phyloP scores from a whole-genome alignment of 53 echinoderm and acorn worm genomes.

The Zoroaster sp. region DNA sequence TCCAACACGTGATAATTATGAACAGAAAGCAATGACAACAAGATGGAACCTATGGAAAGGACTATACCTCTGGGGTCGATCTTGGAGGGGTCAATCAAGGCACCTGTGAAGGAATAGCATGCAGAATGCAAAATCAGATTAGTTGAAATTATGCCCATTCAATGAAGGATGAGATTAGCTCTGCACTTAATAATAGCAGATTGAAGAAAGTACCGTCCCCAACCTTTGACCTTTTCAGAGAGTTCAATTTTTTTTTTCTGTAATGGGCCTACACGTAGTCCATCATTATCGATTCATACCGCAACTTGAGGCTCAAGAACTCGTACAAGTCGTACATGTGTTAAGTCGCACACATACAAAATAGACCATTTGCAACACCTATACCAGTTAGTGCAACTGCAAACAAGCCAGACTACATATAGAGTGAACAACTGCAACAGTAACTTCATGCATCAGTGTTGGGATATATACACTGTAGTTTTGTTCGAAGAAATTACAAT shows the following conservation, averaged over 20 bases:
- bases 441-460: too few species aligned
- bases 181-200: too few species aligned
- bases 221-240: background rate
- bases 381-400: too few species aligned
- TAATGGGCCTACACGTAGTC: too few species aligned
- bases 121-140: constrained; percentile 58
- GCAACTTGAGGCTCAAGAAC: too few species aligned
- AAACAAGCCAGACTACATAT: too few species aligned
- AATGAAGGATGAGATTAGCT: constrained; percentile 13
- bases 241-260: background rate
- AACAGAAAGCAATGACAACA: background rate
- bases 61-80: constrained; percentile 92
- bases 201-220: background rate
- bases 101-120: constrained; percentile 68
- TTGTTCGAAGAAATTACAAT: background rate
- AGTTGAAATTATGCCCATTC: constrained; percentile 16
- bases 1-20: background rate
- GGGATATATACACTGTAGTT: too few species aligned
- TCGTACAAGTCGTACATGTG: too few species aligned
- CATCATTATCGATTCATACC: too few species aligned
- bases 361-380: too few species aligned
- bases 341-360: too few species aligned
- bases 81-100: constrained; percentile 86
- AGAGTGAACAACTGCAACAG: too few species aligned
- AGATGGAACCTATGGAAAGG: background rate